phyloP scores from a whole-genome alignment of 1,140 invertebrate genomes.

The Doryteuthis pealeii region DNA sequence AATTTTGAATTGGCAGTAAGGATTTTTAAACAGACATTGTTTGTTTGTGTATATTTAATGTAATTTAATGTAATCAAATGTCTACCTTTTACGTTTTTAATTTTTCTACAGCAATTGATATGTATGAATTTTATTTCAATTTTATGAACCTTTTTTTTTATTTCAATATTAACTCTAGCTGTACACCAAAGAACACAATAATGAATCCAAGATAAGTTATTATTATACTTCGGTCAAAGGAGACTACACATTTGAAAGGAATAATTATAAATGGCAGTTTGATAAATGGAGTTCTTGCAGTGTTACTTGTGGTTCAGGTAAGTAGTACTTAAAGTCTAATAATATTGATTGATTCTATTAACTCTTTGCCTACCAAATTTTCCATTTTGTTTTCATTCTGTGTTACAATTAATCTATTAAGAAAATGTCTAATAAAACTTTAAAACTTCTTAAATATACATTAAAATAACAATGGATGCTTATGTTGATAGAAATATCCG shows the following conservation, averaged over 20 bases:
- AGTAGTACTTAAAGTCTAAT: conserved; percentile 21
- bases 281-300: conserved; percentile 66
- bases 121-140: too few species aligned
- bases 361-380: not conserved
- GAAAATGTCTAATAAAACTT: not conserved
- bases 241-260: conserved; percentile 47
- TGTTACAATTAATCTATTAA: not conserved
- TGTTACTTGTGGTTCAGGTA: conserved; percentile 64
- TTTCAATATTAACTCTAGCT: conserved; percentile 19
- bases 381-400: not conserved
- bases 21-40: too few species aligned
- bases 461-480: not conserved
- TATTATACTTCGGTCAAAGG: conserved; percentile 31
- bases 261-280: conserved; percentile 63
- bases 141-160: too few species aligned
- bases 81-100: too few species aligned
- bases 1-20: too few species aligned
- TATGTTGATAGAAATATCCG: not conserved
- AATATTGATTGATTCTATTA: not conserved
- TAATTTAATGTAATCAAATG: too few species aligned
- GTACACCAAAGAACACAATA: conserved; percentile 19
- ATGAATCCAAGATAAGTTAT: conserved; percentile 23
- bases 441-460: not conserved
- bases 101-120: too few species aligned
- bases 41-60: too few species aligned